Base-by-base conservation (phyloP, 1,140 invertebrate species). In the Sinella curviseta region DNA sequence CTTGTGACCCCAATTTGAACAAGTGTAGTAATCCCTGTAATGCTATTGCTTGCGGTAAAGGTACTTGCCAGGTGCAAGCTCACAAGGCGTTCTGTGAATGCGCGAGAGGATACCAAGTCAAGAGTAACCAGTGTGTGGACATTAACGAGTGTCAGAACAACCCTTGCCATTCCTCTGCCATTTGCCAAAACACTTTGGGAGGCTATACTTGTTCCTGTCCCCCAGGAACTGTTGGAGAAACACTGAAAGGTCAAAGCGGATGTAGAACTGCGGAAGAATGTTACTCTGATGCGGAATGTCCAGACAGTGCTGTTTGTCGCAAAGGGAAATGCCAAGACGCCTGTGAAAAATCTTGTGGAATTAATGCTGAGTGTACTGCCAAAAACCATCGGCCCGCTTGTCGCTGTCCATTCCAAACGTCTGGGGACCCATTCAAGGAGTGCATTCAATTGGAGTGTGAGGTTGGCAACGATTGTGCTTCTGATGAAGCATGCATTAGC, bases 11-110 rank as follows among this genome's bases (percentile, higher is more conserved):
- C 8, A 89, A 91, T 82, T 90, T 88, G 24, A 94, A 95, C 85
- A 94, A 93, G 86, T 96, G 94, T 86, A 88, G 91, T 83, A 92
- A 93, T 88, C 92, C 94, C 74, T 95, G 93, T 84, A 93, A 94
- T 81, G 86, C 89, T 78, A 87, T 90, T 0, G 89, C 90, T 73
- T 95, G 94, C 85, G 92, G 92, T 20, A 92, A 93, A 81, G 94
- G 94, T 0, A 90, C 87, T 36, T 95, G 93, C 80, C 86, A 90
- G 78, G 91, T 92, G 4, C 85, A 89, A 73, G 88, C 93, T 80
- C 94, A 96, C 85, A 87, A 90, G 81, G 90, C 90, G 0, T 82
- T 90, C 0, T 97, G 95, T 83, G 88, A 89, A 36, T 97, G 95
- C 87, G 89, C 90, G 80, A 85, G 90, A 36, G 95, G 95, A 34